Base-by-base conservation (phyloP, 2,888 invertebrate species). In the Hydrotaea diabolus region DNA sequence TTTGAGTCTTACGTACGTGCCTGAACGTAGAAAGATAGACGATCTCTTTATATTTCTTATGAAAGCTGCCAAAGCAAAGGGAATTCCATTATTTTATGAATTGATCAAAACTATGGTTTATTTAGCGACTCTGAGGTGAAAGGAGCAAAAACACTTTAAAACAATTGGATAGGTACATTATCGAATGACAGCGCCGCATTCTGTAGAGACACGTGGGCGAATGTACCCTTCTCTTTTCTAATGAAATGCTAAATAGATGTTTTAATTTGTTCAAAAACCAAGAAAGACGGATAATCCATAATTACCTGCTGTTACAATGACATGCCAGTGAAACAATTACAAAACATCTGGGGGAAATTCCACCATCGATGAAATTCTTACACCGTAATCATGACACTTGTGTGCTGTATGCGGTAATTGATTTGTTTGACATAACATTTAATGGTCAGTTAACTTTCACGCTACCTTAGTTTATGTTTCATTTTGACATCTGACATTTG, bases 401-500 rank as follows among this genome's bases (percentile, higher is more conserved):
- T 49, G 49, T 49, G n/a, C 4, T n/a, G 43, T 13, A 9, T 11
- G 7, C 26, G 15, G 15, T 59, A 59, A 59, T 59, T 59, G 15
- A 49, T 49, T 49, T 49, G n/a, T 49, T 49, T 13, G 36, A 31
- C 64, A 64, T 72, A 26, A 19, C n/a, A 77, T 76, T 76, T 79
- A 77, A 62, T 73, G 83, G 75, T 73, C 78, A 78, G 64, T 84
- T 62, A 84, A 75, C 71, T 80, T 74, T 76, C 31, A 75, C 57
- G 53, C 46, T 80, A 36, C n/a, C 13, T 55, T 80, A 31, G 11
- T 13, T 59, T 62, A 53, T 17, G 23, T 72, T 62, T 62, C 17
- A 11, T 73, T 23, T 26, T 53, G 23, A 15, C 62, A 26, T 13
- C 59, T 46, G 26, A 26, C 49, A 23, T 75, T 62, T 46, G 8